Evolutionary conservation across 2,797 vertebrate species (phyloP), one percentile per base, ranked within the genome.

Genomic region (Cottoperca gobio): DNA sequence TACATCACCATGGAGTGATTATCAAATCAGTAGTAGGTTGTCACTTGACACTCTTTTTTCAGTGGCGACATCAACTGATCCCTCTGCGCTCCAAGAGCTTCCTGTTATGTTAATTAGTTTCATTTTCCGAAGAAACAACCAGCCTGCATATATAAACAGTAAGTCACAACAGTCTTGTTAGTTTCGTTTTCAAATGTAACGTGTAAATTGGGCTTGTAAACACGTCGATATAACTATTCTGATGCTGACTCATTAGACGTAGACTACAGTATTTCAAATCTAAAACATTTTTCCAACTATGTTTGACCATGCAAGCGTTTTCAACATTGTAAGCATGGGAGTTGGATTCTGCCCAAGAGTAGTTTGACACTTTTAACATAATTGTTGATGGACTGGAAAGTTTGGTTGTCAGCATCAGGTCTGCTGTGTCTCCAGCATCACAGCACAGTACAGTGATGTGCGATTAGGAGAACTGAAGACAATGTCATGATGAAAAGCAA

Each of bases 11-110:
- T 42, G 10, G 1, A n/a, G 26, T 31, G 45, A 50, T 49, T 28
- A 26, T 37, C 8, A 42, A 45, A 48, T 35, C 35, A 16, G 3
- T 52, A 26, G 33, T 33, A 58, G 52, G 48, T 55, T 72, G 53
- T 84, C 67, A 82, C 39, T 62, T 77, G 73, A 86, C 17, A 78
- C 76, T 70, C 35, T 23, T 23, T 9, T 60, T n/a, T 62, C 26
- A 17, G 52, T 50, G 33, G 54, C 78, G 39, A 57, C 35, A 80
- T 73, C n/a, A 68, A 53, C 26, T 58, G 55, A 74, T 24, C 12
- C 11, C 31, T 28, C n/a, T 17, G 28, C 50, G n/a, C 26, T 79
- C 11, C 71, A 68, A 71, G 10, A 62, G 43, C 74, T 73, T 70
- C 42, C 33, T 55, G 8, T 7, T 2, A 4, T 63, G 23, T 70